Percentiles rank a stretch among this genome's conserved stretches.
phyloP scores from a whole-genome alignment of 2,113 vertebrate species.

The Siniperca chuatsi region DNA sequence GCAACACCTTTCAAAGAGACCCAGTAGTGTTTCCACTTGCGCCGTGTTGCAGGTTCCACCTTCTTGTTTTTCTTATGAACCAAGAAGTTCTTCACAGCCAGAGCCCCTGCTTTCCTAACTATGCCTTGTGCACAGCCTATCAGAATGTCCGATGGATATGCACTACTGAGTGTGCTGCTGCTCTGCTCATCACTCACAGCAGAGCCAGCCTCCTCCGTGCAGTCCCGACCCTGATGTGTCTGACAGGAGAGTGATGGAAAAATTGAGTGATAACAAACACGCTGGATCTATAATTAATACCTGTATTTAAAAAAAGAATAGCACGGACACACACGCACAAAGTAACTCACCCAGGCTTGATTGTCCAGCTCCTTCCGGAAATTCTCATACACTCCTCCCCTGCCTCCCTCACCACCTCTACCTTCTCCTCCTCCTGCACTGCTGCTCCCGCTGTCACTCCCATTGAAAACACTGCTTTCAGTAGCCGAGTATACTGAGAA shows the following conservation, averaged over 20 bases:
- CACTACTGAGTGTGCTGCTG: constrained; percentile 92
- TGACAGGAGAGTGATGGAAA: constrained; percentile 10
- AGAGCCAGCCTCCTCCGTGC: constrained; percentile 90
- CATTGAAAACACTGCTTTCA: constrained; percentile 87
- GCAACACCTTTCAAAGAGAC: constrained; percentile 93
- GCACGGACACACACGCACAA: neutral
- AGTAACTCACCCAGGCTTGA: constrained; percentile 74
- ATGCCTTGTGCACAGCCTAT: constrained; percentile 89
- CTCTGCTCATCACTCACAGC: constrained; percentile 94
- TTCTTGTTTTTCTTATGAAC: constrained; percentile 98
- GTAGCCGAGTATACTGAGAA: constrained; percentile 89
- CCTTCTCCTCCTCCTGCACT: constrained; percentile 88
- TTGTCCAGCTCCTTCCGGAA: constrained; percentile 93
- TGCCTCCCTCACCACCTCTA: constrained; percentile 78
- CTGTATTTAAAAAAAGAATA: neutral
- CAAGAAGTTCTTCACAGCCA: constrained; percentile 96
- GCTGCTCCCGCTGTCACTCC: constrained; percentile 95
- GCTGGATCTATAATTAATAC: neutral
- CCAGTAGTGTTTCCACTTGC: constrained; percentile 99
- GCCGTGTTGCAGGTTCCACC: constrained; percentile 91
- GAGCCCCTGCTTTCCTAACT: constrained; percentile 91
- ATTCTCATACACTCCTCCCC: constrained; percentile 94
- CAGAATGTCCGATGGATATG: constrained; percentile 89
- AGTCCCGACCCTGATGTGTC: constrained; percentile 83
- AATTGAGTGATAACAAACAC: neutral